Evolutionary conservation across 64 coral and sea anemone genomes (phyloP).

Genomic region (Pocillopora verrucosa): DNA sequence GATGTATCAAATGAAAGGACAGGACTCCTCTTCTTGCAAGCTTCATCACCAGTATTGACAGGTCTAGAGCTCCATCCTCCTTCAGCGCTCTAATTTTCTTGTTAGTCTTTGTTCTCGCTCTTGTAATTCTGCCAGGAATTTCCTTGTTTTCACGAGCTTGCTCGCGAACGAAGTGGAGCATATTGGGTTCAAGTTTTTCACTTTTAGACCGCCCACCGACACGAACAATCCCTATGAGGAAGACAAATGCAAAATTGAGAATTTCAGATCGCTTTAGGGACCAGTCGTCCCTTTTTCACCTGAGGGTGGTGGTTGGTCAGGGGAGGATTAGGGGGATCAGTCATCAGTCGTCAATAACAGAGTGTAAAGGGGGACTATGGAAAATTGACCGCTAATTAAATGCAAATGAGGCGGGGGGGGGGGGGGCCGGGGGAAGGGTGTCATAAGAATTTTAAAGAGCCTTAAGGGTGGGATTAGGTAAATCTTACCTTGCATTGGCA

Average conservation of each 20-base stretch:
- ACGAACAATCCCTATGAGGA: conserved; percentile 63
- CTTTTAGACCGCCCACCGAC: conserved; percentile 73
- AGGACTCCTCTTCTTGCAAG: conserved; percentile 24
- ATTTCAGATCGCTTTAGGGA: neutral
- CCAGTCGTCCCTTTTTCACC: no score
- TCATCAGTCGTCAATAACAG: no score
- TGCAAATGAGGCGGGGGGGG: no score
- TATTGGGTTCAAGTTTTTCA: conserved; percentile 26
- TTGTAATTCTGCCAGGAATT: neutral
- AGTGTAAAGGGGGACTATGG: neutral
- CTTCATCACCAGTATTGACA: neutral
- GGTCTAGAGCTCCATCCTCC: neutral
- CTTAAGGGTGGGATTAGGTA: neutral
- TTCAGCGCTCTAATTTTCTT: neutral
- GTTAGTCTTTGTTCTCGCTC: neutral
- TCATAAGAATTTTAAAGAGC: no score
- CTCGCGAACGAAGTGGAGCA: conserved; percentile 48
- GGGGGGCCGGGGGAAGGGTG: no score
- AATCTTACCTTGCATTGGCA: conserved; percentile 13
- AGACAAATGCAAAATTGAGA: neutral
- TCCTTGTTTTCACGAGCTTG: neutral
- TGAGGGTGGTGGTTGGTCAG: no score
- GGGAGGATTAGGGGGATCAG: no score
- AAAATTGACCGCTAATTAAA: neutral
- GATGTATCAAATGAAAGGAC: neutral